Percentiles rank a stretch among this genome's conserved stretches.
phyloP scores from a whole-genome alignment of 2,797 vertebrate species.

The Clarias platycephalus region DNA sequence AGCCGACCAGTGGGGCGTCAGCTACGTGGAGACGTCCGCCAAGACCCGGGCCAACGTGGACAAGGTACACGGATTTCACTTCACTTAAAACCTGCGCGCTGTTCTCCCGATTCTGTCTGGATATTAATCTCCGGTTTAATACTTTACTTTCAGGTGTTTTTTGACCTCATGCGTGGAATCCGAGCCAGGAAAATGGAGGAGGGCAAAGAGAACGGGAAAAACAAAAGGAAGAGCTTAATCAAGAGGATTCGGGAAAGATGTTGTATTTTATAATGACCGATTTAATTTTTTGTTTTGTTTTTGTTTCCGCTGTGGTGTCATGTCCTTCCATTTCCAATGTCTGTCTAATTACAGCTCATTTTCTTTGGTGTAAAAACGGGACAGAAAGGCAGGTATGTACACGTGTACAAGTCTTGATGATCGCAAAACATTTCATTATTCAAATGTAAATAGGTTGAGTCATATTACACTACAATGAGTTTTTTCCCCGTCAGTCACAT shows the following conservation, averaged over 20 bases:
- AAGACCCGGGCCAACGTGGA: conserved; percentile 88
- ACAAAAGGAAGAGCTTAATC: conserved; percentile 88
- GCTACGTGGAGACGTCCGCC: conserved; percentile 88
- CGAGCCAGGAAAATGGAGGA: conserved; percentile 90
- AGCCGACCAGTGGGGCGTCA: conserved; percentile 88
- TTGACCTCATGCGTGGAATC: conserved; percentile 90
- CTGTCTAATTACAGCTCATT: conserved; percentile 19
- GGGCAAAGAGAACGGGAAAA: conserved; percentile 88
- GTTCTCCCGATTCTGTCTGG: not conserved
- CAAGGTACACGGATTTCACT: conserved; percentile 72
- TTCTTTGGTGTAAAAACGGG: conserved; percentile 3
- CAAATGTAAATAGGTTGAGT: conserved; percentile 10
- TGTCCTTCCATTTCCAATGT: not conserved
- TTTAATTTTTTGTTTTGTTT: conserved; percentile 47
- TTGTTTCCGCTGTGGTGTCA: conserved; percentile 58
- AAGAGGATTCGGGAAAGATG: conserved; percentile 90
- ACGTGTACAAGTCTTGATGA: not conserved
- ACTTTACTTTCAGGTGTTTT: conserved; percentile 78
- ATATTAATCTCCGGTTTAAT: not conserved
- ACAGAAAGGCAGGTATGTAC: conserved; percentile 21
- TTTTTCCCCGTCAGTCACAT: not conserved
- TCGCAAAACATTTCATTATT: not conserved
- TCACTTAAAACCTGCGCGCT: too few relatives aligned
- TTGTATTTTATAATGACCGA: conserved; percentile 85
- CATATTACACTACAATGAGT: not conserved